A percentile compares a stretch with the other conserved stretches of the same genome.
Conservation (phyloP, 1,140 invertebrate species). For the Lutraria rhynchaena region DNA sequence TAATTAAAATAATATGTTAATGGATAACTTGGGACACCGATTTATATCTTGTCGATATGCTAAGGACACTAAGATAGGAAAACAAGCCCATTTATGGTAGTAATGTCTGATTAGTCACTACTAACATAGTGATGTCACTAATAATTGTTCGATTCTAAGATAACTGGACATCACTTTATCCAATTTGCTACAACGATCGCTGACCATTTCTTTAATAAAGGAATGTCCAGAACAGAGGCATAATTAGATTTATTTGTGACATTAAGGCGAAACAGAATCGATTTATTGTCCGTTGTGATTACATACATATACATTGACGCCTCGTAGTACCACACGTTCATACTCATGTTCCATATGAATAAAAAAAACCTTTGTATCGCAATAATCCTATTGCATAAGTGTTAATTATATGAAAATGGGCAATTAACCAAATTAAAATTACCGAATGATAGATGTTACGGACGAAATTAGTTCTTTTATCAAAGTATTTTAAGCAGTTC, state of each 20-base stretch:
- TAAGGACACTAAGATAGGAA: constrained; percentile 11
- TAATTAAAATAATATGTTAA: constrained; percentile 64
- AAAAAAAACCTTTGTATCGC: no score
- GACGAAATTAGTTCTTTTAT: constrained; percentile 11
- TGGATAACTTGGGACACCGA: constrained; percentile 41
- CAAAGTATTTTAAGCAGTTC: not conserved
- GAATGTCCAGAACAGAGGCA: no score
- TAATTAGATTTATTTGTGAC: no score
- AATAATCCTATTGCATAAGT: no score
- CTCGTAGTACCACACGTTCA: no score
- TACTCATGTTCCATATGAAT: no score
- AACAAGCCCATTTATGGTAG: constrained; percentile 29
- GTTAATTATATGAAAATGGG: not conserved
- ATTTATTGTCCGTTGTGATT: no score
- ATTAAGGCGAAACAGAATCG: no score
- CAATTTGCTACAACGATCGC: constrained; percentile 16
- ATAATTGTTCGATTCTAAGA: constrained; percentile 39
- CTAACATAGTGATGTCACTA: constrained; percentile 39
- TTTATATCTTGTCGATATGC: constrained; percentile 7
- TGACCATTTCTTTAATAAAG: no score
- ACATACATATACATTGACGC: no score
- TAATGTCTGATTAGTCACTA: constrained; percentile 38
- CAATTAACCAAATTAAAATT: constrained; percentile 4
- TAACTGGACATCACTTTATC: constrained; percentile 54
- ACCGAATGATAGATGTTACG: not conserved